These are phyloP conservation scores for Rhinolophus sinicus DNA, from an alignment of 2,113 vertebrate genomes.

Conservation along the genomic window DNA sequence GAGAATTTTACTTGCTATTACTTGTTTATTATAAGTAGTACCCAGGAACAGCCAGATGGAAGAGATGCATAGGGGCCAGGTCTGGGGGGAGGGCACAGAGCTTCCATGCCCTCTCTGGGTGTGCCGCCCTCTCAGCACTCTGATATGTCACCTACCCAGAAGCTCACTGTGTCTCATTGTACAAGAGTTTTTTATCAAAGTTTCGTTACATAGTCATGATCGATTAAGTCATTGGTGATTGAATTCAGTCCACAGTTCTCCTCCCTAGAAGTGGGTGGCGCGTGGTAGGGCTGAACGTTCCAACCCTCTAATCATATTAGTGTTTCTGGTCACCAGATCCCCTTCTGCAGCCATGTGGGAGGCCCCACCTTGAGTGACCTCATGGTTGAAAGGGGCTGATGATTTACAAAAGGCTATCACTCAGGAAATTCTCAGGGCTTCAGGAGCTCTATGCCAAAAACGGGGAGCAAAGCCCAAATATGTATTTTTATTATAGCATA, in stretches of 20 bases:
- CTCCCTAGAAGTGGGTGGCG: not conserved
- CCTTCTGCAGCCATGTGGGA: not conserved
- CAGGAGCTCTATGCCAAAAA: not conserved
- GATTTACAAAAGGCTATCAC: not conserved
- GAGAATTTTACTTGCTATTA: not conserved
- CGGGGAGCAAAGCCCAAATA: not conserved
- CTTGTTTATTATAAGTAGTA: not conserved
- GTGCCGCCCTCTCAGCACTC: not conserved
- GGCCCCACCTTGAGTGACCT: not conserved
- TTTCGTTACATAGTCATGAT: not conserved
- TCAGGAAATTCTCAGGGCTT: not conserved
- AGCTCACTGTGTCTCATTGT: not conserved
- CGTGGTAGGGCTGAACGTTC: not conserved
- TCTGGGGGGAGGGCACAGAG: not conserved
- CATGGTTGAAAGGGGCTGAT: not conserved
- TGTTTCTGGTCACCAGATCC: not conserved
- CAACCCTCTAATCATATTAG: not conserved
- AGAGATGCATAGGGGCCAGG: not conserved
- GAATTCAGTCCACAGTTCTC: not conserved
- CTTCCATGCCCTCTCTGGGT: not conserved
- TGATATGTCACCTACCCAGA: not conserved
- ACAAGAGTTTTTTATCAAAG: not conserved
- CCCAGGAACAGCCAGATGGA: not conserved
- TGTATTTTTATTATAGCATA: not conserved
- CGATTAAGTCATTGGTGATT: not conserved